These are phyloP conservation scores for Distichodus sexfasciatus DNA, from an alignment of 2,797 vertebrate species.

Conservation along the genomic window DNA sequence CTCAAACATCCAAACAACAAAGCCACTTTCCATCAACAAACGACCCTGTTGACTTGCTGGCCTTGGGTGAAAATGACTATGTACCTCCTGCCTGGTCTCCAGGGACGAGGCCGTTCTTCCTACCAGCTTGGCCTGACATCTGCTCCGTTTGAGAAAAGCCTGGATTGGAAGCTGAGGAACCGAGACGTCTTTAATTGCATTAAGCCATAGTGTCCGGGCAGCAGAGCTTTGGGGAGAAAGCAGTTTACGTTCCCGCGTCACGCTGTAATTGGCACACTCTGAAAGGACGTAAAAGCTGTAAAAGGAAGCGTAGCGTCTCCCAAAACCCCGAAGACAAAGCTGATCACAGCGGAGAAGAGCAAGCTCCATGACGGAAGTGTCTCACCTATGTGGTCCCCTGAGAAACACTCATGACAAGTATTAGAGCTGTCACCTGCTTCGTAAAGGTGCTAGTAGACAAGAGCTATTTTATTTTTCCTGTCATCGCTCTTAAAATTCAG, in stretches of 20 bases:
- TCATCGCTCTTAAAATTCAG: not conserved
- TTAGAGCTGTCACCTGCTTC: not conserved
- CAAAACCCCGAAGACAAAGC: not conserved
- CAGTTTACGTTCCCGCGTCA: conserved; percentile 44
- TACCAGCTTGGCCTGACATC: conserved; percentile 15
- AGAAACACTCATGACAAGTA: not conserved
- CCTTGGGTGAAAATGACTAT: conserved; percentile 14
- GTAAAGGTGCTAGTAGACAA: not conserved
- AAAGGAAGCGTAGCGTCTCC: not conserved
- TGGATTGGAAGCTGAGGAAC: conserved; percentile 35
- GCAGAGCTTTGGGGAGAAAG: conserved; percentile 42
- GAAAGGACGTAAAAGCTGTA: conserved; percentile 11
- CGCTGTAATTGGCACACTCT: conserved; percentile 28
- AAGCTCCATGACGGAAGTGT: not conserved
- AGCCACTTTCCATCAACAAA: conserved; percentile 24
- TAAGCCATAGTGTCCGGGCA: conserved; percentile 31
- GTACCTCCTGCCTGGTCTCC: conserved; percentile 15
- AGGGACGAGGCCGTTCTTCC: not conserved
- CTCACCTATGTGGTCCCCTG: not conserved
- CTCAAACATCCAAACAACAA: not conserved
- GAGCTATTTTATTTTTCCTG: conserved; percentile 4
- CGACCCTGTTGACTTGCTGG: conserved; percentile 8
- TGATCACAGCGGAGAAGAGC: too few relatives aligned
- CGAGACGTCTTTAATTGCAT: conserved; percentile 51
- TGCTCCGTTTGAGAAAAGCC: conserved; percentile 22